Percentiles rank a stretch among this genome's conserved stretches.
Conservation (phyloP, 2,113 vertebrate genomes). For the Lycocorax pyrrhopterus region DNA sequence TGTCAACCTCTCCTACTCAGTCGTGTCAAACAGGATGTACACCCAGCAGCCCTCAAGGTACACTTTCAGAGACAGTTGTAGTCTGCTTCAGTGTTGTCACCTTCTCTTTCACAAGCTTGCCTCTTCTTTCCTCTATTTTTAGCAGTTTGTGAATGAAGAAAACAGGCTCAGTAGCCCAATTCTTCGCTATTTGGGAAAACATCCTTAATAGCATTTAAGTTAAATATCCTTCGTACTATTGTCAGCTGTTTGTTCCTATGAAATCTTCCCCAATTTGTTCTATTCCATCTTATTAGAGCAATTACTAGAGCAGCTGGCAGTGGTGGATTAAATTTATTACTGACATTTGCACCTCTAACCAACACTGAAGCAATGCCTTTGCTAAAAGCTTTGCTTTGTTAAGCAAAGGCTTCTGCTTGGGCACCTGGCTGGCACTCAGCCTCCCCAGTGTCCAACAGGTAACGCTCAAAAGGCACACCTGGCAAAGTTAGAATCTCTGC, state of each 20-base stretch:
- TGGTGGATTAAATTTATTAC: background rate
- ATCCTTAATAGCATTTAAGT: background rate
- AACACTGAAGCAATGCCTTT: background rate
- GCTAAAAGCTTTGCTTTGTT: background rate
- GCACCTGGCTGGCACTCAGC: background rate
- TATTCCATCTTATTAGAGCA: background rate
- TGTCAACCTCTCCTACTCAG: constrained; percentile 76
- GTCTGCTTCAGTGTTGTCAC: constrained; percentile 15
- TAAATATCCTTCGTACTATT: background rate
- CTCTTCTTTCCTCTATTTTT: background rate
- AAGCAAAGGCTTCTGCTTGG: background rate
- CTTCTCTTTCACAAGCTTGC: constrained; percentile 49
- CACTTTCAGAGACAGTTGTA: constrained; percentile 33
- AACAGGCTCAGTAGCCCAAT: background rate
- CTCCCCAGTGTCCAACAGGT: background rate
- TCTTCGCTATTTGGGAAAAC: background rate
- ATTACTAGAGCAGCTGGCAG: background rate
- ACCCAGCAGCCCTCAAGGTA: constrained; percentile 39
- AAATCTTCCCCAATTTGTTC: background rate
- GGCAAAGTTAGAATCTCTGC: background rate
- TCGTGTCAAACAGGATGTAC: constrained; percentile 73
- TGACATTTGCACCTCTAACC: background rate
- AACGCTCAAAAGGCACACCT: background rate
- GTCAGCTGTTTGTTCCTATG: background rate
- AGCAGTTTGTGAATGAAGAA: background rate